Percentiles rank a stretch among this genome's conserved stretches.
Conservation (phyloP, 2,888 invertebrate genomes). For the Panorpa germanica region DNA sequence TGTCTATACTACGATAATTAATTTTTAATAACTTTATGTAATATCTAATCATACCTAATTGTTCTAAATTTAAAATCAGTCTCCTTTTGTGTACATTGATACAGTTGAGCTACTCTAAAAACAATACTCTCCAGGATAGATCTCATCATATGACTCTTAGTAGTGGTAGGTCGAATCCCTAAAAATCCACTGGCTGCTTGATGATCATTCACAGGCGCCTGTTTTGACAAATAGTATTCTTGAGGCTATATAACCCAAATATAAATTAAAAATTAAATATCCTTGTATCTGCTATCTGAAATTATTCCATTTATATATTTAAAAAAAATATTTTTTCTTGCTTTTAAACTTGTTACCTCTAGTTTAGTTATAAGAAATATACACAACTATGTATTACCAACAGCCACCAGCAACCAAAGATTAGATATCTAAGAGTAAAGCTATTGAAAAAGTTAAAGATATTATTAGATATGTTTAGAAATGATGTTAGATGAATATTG, state of each 20-base stretch:
- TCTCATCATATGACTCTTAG: conserved; percentile 57
- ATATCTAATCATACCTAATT: conserved; percentile 31
- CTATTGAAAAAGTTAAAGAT: no score
- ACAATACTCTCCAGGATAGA: conserved; percentile 74
- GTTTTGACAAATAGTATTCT: no score
- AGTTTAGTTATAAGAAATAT: no score
- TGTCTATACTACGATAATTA: conserved; percentile 2
- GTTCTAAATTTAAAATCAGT: conserved; percentile 33
- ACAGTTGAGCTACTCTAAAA: conserved; percentile 63
- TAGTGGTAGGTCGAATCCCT: conserved; percentile 43
- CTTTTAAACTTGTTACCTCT: no score
- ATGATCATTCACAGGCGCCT: conserved; percentile 82
- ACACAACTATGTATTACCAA: no score
- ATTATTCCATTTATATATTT: background rate
- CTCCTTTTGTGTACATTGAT: conserved; percentile 50
- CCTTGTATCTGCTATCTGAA: background rate
- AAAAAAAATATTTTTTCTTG: conserved; percentile 3
- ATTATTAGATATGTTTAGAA: no score
- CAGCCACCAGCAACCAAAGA: no score
- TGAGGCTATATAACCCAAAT: no score
- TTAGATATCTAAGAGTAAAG: no score
- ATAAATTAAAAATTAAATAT: conserved; percentile 6
- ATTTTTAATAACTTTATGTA: background rate
- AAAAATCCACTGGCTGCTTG: conserved; percentile 63
- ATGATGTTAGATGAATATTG: no score